These are phyloP conservation scores for Tenthredo mesomela DNA, from an alignment of 2,888 invertebrate species.

Conservation along the genomic window DNA sequence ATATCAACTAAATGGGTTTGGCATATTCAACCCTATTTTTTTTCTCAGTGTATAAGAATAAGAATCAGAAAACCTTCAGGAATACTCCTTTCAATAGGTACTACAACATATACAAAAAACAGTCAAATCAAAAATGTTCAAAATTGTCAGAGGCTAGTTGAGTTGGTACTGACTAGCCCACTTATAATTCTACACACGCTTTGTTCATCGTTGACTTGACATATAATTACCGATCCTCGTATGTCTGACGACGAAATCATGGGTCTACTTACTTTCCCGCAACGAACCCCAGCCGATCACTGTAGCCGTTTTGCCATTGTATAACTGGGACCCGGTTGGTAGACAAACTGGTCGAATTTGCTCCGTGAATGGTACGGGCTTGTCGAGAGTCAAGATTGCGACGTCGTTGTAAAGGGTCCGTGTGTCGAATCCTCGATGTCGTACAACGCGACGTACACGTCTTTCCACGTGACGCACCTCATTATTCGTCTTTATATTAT, in stretches of 20 bases:
- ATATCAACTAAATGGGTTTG: no score
- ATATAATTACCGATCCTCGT: neutral
- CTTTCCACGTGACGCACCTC: conserved; percentile 90
- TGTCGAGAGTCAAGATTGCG: conserved; percentile 88
- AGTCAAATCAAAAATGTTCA: neutral
- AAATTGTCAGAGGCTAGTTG: neutral
- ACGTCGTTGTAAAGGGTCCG: conserved; percentile 93
- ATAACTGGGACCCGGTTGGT: conserved; percentile 82
- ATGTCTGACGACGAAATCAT: neutral
- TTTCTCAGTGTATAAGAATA: no score
- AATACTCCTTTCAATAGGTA: neutral
- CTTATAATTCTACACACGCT: no score
- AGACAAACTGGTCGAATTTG: conserved; percentile 90
- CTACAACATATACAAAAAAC: neutral
- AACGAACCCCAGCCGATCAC: conserved; percentile 95
- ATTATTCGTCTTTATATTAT: conserved; percentile 87
- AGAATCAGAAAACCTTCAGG: neutral
- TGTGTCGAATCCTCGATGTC: conserved; percentile 91
- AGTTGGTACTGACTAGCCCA: no score
- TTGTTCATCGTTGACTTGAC: neutral
- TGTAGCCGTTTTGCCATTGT: conserved; percentile 86
- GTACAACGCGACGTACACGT: conserved; percentile 90
- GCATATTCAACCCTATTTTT: no score
- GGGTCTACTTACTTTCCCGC: conserved; percentile 83
- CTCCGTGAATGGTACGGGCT: conserved; percentile 86